Base-by-base conservation (phyloP, 2,888 invertebrate genomes). In the Myopa tessellatipennis region DNA sequence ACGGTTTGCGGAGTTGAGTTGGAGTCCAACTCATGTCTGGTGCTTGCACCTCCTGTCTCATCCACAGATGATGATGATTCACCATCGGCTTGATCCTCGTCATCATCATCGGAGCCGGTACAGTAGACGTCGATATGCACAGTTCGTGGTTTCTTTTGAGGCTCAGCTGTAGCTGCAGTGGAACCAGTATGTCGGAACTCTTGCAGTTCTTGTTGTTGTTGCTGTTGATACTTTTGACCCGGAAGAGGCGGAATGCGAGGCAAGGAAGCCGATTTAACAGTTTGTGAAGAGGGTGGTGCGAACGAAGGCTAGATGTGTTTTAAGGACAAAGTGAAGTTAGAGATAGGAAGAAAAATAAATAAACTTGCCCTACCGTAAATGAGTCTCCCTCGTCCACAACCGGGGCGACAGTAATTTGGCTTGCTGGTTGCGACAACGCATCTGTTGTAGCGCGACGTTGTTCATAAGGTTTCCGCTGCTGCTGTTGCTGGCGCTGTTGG, bases 121-220 rank as follows among this genome's bases (percentile, higher is more conserved):
- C 94, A 94, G 84, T 94, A 94, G 4, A 94, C 94, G 87, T 94
- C 94, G 74, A 94, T 94, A 85, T 94, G 94, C 45, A 94, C 93
- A 0, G 94, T 94, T 77, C 93, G 90, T 83, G 89, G 89, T 81
- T 89, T 90, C 81, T 89, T 90, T 79, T 87, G 86, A n/a, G 83
- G 81, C 50, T 83, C 84, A 3, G 61, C n/a, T 80, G 67, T 45
- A 76, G 71, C 72, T 72, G 79, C 8, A 80, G 26, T 61, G 18
- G 61, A 4, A 45, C 6, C 10, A 45, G 0, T 26, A 6, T 61
- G 61, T 61, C 6, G 80, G 34, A 34, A 78, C n/a, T 67, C 45
- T 55, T 79, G 72, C 12, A 78, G 79, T 40, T 80, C 78, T 26
- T 77, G 80, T 36, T 79, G 80, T 52, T 79, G 80, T 36, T 82